phyloP scores from a whole-genome alignment of 1,140 invertebrate species.

The Araneus ventricosus region DNA sequence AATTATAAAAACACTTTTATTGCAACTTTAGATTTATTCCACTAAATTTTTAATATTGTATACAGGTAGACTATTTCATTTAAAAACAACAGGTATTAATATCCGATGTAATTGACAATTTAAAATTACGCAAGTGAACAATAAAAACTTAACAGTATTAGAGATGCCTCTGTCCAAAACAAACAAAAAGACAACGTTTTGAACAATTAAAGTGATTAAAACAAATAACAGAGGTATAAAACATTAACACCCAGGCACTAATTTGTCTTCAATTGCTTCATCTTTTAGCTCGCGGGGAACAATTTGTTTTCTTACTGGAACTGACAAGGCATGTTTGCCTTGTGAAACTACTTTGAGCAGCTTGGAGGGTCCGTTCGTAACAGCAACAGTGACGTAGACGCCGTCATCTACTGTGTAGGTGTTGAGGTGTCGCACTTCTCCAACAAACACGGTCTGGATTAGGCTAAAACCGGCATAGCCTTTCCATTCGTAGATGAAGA shows the following conservation, averaged over 20 bases:
- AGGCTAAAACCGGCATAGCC: constrained; percentile 63
- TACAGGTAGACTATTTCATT: neutral
- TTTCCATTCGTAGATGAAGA: constrained; percentile 61
- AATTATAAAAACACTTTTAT: neutral
- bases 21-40: neutral
- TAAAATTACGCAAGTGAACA: constrained; percentile 21
- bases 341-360: constrained; percentile 30
- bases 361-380: neutral
- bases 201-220: neutral
- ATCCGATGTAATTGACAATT: neutral
- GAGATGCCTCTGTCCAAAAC: constrained; percentile 16
- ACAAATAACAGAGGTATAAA: neutral
- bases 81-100: neutral
- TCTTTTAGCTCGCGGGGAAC: neutral
- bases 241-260: neutral
- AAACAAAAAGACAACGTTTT: neutral
- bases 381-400: constrained; percentile 22
- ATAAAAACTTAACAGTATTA: constrained; percentile 69
- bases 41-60: neutral
- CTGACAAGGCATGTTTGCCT: neutral
- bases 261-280: neutral
- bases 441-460: constrained; percentile 35
- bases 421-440: constrained; percentile 45
- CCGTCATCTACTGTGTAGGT: constrained; percentile 1
- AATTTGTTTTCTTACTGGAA: neutral